Conservation (phyloP, 2,113 vertebrate species). For the Chionodraco myersi region DNA sequence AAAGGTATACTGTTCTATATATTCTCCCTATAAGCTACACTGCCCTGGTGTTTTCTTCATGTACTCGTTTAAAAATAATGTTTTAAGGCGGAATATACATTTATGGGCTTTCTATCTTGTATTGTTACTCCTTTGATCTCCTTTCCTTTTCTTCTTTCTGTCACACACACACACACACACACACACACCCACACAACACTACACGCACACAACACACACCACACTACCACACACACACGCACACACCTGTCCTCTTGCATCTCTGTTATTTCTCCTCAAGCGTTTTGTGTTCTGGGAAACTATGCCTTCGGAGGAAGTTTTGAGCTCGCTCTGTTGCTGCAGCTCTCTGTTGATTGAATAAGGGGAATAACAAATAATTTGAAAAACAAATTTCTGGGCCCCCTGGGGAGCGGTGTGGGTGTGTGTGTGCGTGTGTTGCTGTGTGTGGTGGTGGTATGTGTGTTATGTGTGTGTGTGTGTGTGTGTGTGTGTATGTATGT, state of each 20-base stretch:
- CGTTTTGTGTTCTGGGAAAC: slow-evolving; percentile 25
- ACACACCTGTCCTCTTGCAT: not conserved
- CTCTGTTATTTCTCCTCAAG: not conserved
- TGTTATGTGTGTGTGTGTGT: no score
- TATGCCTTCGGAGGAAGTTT: slow-evolving; percentile 60
- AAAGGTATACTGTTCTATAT: not conserved
- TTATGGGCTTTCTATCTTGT: not conserved
- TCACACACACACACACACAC: slow-evolving; percentile 17
- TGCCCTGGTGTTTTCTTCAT: not conserved
- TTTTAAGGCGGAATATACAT: not conserved
- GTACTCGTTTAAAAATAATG: not conserved
- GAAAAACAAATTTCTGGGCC: no score
- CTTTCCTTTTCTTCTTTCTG: not conserved
- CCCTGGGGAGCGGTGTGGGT: no score
- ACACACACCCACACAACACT: slow-evolving; percentile 8
- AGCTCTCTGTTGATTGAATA: slow-evolving; percentile 39
- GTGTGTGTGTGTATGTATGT: no score
- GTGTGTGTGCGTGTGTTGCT: no score
- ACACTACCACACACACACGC: slow-evolving; percentile 1
- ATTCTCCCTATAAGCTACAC: not conserved
- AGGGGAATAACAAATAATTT: no score
- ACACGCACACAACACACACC: no score
- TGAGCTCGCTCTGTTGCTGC: slow-evolving; percentile 43
- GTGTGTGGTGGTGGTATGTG: no score
- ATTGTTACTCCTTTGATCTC: no score